phyloP scores from a whole-genome alignment of 2,888 invertebrate genomes.

The Drosophila anceps region DNA sequence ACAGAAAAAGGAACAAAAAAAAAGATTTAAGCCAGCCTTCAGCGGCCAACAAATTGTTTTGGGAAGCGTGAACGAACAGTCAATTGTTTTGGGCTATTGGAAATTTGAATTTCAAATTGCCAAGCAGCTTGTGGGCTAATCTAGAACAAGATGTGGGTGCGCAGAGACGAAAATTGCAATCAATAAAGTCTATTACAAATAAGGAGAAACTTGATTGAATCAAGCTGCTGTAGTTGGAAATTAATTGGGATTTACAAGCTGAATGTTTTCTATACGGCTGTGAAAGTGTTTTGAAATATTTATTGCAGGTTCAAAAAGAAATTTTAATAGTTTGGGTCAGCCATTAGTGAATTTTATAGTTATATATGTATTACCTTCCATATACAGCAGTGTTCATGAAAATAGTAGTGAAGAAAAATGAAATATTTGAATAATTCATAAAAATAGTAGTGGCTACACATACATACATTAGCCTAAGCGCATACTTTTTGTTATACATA shows the following conservation, averaged over 20 bases:
- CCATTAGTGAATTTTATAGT: too few species aligned
- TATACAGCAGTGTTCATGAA: too few species aligned
- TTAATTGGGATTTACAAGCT: background rate
- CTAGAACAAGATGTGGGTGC: background rate
- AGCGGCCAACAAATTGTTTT: slow-evolving; percentile 5
- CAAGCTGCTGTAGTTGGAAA: background rate
- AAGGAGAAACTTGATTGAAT: slow-evolving; percentile 5
- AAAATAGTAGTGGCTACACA: too few species aligned
- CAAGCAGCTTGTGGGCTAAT: background rate
- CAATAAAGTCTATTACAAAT: background rate
- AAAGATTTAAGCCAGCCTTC: background rate
- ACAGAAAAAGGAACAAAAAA: background rate
- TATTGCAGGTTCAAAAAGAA: background rate
- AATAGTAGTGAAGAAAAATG: too few species aligned
- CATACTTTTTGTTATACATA: too few species aligned
- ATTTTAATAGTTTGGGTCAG: too few species aligned
- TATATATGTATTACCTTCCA: too few species aligned
- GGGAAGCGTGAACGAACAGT: slow-evolving; percentile 14
- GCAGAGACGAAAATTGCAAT: background rate
- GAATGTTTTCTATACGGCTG: background rate
- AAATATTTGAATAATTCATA: too few species aligned
- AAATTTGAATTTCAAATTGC: slow-evolving; percentile 9
- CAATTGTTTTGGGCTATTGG: slow-evolving; percentile 14
- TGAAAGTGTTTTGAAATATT: background rate
- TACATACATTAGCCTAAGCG: too few species aligned